phyloP scores from a whole-genome alignment of 2,797 vertebrate species.

The Spinibarbus caldwelli region DNA sequence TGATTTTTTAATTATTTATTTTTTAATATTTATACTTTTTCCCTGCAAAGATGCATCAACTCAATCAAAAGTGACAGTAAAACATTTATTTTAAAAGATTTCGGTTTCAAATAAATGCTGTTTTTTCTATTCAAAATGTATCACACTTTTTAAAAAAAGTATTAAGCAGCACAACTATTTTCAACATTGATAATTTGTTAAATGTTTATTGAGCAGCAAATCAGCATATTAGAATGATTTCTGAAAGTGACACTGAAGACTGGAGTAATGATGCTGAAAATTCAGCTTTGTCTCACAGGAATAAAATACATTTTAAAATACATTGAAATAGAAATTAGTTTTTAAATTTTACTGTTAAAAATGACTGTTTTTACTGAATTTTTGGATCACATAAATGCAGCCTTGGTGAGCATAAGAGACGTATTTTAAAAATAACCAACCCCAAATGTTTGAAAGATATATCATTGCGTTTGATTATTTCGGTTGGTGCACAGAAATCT shows the following conservation, averaged over 20 bases:
- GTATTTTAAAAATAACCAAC: neutral
- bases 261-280: neutral
- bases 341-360: neutral
- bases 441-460: neutral
- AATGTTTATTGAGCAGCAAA: neutral
- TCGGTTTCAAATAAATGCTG: neutral
- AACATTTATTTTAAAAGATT: neutral
- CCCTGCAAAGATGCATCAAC: neutral
- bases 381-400: neutral
- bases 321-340: neutral
- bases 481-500: neutral
- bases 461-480: neutral
- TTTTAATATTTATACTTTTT: neutral
- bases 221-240: neutral
- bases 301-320: neutral
- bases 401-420: no score
- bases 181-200: neutral
- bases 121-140: no score
- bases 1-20: no score
- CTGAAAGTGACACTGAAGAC: neutral
- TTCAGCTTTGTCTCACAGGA: neutral
- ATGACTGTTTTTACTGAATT: neutral
- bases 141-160: neutral
- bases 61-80: neutral
- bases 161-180: neutral